Base-by-base conservation (phyloP, 23 tunicate species). In the Halocynthia aurantium region DNA sequence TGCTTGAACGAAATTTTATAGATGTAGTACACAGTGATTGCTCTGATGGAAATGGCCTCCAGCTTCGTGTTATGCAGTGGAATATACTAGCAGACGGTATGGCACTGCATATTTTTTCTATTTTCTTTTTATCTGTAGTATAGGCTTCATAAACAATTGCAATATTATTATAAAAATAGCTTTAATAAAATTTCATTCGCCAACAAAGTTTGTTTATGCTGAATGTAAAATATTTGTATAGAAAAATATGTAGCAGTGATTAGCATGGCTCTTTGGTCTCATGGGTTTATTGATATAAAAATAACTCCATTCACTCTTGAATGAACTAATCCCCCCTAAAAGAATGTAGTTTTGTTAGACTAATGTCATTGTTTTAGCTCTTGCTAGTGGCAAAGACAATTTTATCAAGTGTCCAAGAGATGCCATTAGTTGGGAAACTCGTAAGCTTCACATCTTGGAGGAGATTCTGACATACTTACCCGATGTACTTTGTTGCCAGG, bases 61-160 rank as follows among this genome's bases (percentile, higher is more conserved):
- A 40, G 0, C 31, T 65, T 13, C 21, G 70, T 9, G 9, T 65
- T 10, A 65, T 65, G 70, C 70, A 65, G 17, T 65, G 70, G 70
- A 65, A 65, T 13, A 65, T 65, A 40, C 70, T 65, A 8, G 70
- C 70, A 5, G 70, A 65, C 31, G 70, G 70, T 65, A 65, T 65
- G 70, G 44, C 44, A 31, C 44, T 1, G 2, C 44, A 31, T 31
- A 31, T 31, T 31, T 31, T 31, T 31, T 31, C 44, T 31, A 31
- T 31, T 31, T n/a, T 31, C 2, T 31, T 31, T 31, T 31, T 31
- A 31, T 31, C 44, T 31, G 44, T 31, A 31, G 44, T 31, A 31
- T 31, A 31, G 44, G 44, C 44, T 31, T 31, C 44, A 31, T 31
- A 31, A 31, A 31, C 2, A 31, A 31, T 31, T 31, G 44, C 44